Conservation (phyloP, 2,888 invertebrate genomes). For the Abrostola triplasia region DNA sequence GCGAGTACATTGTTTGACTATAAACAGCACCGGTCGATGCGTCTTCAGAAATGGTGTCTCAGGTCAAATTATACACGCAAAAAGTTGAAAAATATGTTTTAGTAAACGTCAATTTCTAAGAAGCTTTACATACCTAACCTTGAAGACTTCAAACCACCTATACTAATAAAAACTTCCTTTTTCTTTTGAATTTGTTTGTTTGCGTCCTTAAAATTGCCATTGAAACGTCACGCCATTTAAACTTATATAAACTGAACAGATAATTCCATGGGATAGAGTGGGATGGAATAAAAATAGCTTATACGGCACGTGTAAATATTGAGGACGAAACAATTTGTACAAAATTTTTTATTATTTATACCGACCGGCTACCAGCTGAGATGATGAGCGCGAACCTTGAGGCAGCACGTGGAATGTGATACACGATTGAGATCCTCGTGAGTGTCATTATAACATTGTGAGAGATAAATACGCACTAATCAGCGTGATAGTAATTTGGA, state of each 20-base stretch:
- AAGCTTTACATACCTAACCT: constrained; percentile 3
- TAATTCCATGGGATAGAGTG: constrained; percentile 2
- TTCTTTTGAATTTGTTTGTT: not conserved
- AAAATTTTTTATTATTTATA: constrained; percentile 36
- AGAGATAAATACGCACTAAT: constrained; percentile 2
- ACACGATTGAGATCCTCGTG: constrained; percentile 33
- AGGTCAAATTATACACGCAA: constrained; percentile 11
- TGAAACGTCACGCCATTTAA: not conserved
- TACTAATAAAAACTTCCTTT: not conserved
- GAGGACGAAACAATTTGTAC: constrained; percentile 40
- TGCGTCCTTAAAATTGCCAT: too few species aligned
- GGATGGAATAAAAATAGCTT: not conserved
- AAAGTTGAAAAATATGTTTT: constrained; percentile 18
- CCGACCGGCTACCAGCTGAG: constrained; percentile 54
- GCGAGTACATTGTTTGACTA: constrained; percentile 15
- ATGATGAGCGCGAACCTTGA: constrained; percentile 62
- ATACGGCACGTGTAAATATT: constrained; percentile 50
- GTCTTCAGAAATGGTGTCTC: constrained; percentile 2
- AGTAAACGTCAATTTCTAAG: constrained; percentile 1
- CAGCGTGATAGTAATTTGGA: too few species aligned
- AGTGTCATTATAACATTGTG: constrained; percentile 26
- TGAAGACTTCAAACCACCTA: not conserved
- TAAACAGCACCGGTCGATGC: constrained; percentile 27
- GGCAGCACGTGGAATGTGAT: constrained; percentile 55
- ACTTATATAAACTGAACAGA: not conserved